Base-by-base conservation (phyloP, 2,888 invertebrate species). In the Erannis defoliaria region DNA sequence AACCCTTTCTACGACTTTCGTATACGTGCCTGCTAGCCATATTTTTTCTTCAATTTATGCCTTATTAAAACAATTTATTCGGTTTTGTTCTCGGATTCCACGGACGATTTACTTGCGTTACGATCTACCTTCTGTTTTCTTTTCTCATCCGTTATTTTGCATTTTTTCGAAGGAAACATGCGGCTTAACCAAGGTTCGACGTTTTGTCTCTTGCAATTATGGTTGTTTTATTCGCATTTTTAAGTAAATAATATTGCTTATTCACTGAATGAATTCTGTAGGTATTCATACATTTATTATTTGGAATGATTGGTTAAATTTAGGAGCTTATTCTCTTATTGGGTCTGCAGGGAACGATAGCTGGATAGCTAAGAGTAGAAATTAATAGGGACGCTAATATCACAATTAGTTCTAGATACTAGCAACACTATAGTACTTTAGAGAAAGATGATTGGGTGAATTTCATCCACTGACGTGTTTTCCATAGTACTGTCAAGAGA, bases 11-110 rank as follows among this genome's bases (percentile, higher is more conserved):
- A 16, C 19, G 37, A 14, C 40, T 29, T 33, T 29, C 50, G 19
- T 14, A 26, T 35, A 56, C 60, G 61, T 64, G 62, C 58, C 50
- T 55, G 53, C 9, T 64, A 31, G 51, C 64, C 49, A 64, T 68
- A 68, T 71, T 84, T 89, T 86, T 79, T 68, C 72, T 67, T 77
- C 81, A 82, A 86, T 89, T 85, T 88, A 88, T 86, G 84, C 86
- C 85, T 90, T 88, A 89, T 90, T 91, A 89, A 88, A 89, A 87
- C 86, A 86, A 89, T 90, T 89, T 89, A 89, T 88, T 85, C 86
- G 75, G 80, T 85, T 82, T 82, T 82, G 84, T 84, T 86, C 83
- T 80, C 74, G 81, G 80, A 85, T 85, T 80, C 85, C 82, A 82
- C 84, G 88, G 83, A 78, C 88, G 86, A 89, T 88, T 88, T 89